Base-by-base conservation (phyloP, 2,113 vertebrate genomes). In the Menura novaehollandiae region DNA sequence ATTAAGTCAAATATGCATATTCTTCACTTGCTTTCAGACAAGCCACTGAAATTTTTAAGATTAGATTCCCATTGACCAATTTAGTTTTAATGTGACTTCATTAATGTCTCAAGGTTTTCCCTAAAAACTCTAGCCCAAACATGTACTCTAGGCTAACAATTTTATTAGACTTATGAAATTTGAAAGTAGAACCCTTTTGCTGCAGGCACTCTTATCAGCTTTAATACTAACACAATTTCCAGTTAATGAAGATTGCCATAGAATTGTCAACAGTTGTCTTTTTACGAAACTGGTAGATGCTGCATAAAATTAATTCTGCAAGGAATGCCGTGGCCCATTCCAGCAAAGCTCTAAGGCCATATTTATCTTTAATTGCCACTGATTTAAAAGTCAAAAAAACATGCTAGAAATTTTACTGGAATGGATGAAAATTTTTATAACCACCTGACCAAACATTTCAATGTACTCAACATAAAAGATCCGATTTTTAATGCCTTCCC, bases 241-340 rank as follows among this genome's bases (percentile, higher is more conserved):
- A 49, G 35, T 75, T 10, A 15, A 44, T 26, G 27, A 35, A 37
- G 24, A 20, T 15, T 58, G 39, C 21, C 15, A 2, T 44, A 69
- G 55, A 43, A 46, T 11, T 79, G 19, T 33, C 30, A 74, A 89
- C 33, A 91, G 58, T 27, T 85, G 52, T 41, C 41, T 66, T 81
- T 85, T 53, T 17, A 64, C 53, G 37, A 21, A 91, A 68, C 15
- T 59, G 15, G 15, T 15, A 96, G 53, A 53, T 39, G 27, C 30
- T 41, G 32, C 63, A 69, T 16, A 74, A 75, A 68, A 91, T 33
- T 16, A 43, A 79, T 85, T 85, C 32, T 49, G 12, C 41, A 53
- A 83, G 46, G n/a, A 75, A 60, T 2, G 1, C 18, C 0, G 0
- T 11, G 30, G 32, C 13, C 32, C 37, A 28, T 68, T 80, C 37